phyloP scores from a whole-genome alignment of 2,888 invertebrate genomes.

The Cepaea hortensis region DNA sequence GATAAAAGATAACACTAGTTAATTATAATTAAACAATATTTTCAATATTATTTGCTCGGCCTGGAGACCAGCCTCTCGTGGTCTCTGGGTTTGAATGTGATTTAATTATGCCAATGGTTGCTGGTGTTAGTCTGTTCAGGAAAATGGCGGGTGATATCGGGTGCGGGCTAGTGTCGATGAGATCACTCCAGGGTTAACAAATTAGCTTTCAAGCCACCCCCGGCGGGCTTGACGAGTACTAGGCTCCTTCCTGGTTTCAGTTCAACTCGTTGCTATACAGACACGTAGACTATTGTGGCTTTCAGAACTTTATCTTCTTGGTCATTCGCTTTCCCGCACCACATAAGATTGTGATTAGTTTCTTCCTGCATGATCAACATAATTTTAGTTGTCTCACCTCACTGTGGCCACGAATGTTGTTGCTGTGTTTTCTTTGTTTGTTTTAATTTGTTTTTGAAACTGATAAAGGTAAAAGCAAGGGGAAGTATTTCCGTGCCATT shows the following conservation, averaged over 20 bases:
- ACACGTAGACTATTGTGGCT: not conserved
- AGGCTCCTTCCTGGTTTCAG: no score
- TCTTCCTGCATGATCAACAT: no score
- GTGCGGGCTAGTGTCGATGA: no score
- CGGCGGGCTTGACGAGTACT: not conserved
- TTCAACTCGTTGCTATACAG: not conserved
- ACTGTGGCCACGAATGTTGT: no score
- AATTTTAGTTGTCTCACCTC: no score
- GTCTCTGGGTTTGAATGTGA: slow-evolving; percentile 14
- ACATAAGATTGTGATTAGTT: no score
- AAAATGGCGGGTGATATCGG: not conserved
- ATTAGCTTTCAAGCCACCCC: slow-evolving; percentile 1
- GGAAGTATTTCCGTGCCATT: no score
- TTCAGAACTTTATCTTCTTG: no score
- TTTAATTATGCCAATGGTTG: not conserved
- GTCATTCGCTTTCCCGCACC: no score
- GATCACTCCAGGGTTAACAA: not conserved
- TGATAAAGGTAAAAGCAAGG: no score
- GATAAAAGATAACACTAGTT: not conserved
- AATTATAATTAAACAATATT: slow-evolving; percentile 32
- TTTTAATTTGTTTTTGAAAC: no score
- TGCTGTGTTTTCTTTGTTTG: no score
- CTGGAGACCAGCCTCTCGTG: not conserved
- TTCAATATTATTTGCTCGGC: not conserved
- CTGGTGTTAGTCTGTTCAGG: not conserved